A percentile compares a stretch with the other conserved stretches of the same genome.
These are phyloP conservation scores for Calliscelio sp. DNA, from an alignment of 2,888 invertebrate species.

Conservation along the genomic window DNA sequence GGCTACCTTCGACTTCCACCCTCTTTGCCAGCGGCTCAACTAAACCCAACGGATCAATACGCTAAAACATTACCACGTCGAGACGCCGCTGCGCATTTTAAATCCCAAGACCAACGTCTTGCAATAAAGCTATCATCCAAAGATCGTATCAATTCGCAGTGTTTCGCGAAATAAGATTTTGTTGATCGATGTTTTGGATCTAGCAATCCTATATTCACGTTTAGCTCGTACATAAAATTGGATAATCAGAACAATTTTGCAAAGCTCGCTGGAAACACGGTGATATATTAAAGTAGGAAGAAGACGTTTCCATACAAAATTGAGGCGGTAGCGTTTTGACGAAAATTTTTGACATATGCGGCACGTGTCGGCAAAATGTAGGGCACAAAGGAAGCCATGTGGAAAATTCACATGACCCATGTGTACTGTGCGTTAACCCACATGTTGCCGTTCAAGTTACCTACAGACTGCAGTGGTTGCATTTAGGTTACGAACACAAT, in stretches of 20 bases:
- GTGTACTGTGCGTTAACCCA: conserved; percentile 39
- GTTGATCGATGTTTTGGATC: conserved; percentile 16
- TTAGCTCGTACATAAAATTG: not conserved
- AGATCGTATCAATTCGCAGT: conserved; percentile 43
- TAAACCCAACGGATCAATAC: conserved; percentile 85
- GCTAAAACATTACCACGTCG: conserved; percentile 85
- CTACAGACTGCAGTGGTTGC: conserved; percentile 27
- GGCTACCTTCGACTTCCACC: conserved; percentile 75
- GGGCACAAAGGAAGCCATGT: conserved; percentile 47
- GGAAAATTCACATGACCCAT: conserved; percentile 58
- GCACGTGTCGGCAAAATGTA: conserved; percentile 49
- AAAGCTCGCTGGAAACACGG: too few species aligned
- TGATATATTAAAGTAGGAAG: too few species aligned
- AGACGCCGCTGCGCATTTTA: conserved; percentile 81
- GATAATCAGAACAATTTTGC: not conserved
- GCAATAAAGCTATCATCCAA: conserved; percentile 62
- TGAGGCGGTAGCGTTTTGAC: too few species aligned
- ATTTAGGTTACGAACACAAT: conserved; percentile 43
- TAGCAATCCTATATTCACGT: not conserved
- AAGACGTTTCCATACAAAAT: too few species aligned
- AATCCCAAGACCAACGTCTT: conserved; percentile 71
- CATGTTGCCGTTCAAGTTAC: conserved; percentile 50
- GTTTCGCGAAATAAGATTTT: conserved; percentile 1
- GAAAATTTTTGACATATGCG: conserved; percentile 33
- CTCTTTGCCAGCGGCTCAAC: conserved; percentile 80